Evolutionary conservation across 2,113 vertebrate species (phyloP), one percentile per base, ranked within the genome.

Genomic region (Pedionomus torquatus): DNA sequence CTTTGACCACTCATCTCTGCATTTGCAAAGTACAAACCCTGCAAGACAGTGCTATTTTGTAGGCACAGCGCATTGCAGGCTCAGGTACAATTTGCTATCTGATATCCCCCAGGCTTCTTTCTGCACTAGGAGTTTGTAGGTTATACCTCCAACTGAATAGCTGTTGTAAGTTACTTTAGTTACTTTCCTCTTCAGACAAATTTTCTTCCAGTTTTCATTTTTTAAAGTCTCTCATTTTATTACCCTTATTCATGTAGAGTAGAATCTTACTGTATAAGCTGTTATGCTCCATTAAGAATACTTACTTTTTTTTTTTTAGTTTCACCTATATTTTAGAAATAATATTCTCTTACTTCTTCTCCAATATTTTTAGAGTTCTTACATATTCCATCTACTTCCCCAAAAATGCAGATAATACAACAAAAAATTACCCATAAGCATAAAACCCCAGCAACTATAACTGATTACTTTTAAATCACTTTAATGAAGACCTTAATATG

Each of bases 401-500:
- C 30, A 87, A 89, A 80, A 77, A 64, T 54, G 5, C 24, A 86
- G 23, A 21, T 25, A 70, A 58, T 61, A 9, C 5, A 86, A 48
- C 0, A 7, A 83, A 66, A 70, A 79, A 57, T 25, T 51, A n/a
- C 6, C 10, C 0, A 5, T 28, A 52, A 51, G 2, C 3, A 41
- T 46, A 79, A 72, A 49, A 6, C 4, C 4, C 3, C 20, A 76
- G 26, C 35, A 64, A 51, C 5, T 33, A 55, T 21, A 43, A 6
- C 7, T 51, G 7, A 64, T 52, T 60, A 26, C 57, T 64, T 91
- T 35, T 4, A 74, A 41, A 63, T 54, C n/a, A 71, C 13, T 7
- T 35, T 75, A 58, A 51, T 66, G 15, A 66, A 63, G 23, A 66
- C 1, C 24, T 51, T 60, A 68, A 49, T 39, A 60, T 16, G 4